Base-by-base conservation (phyloP, 1,140 invertebrate genomes). In the Choristoneura fumiferana region DNA sequence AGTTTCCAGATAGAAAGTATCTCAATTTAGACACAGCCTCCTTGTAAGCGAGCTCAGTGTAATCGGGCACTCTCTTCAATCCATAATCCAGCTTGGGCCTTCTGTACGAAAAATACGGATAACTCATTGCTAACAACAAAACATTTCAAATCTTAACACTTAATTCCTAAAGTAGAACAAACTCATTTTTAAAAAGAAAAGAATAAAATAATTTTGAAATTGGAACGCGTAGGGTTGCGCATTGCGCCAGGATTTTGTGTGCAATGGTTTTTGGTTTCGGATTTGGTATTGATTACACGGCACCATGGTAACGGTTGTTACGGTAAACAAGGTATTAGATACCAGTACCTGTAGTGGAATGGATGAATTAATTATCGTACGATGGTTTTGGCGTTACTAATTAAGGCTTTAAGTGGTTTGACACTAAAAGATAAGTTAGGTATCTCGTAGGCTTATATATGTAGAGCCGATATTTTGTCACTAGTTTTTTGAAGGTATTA, bases 21-120 rank as follows among this genome's bases (percentile, higher is more conserved):
- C 94, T 93, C 8, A 96, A 76, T 57, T 95, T 93, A 0, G 93
- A 92, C 0, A 96, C 95, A 1, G 95, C 95, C 84, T 96, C 95
- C 65, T 94, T 92, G 69, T 96, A 96, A 1, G 94, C 94, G 55
- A 94, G 89, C 71, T 96, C 95, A 0, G 94, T 95, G 69, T 95
- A 95, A 87, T 96, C 94, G 36, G 94, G 92, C 15, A 92, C 89
- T 71, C 92, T 92, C 72, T 92, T 92, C 74, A 87, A 57, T 0
- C 89, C 89, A 80, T 89, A 90, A 0, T 90, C 88, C 67, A 86
- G 89, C n/a, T 67, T 69, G 12, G 86, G 85, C 37, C 85, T 69
- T 68, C 85, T 88, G 62, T 71, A 82, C 58, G 74, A 71, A 66
- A 67, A 73, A 60, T 76, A 80, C 34, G 75, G 54, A 58, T 73